Base-by-base conservation (phyloP, 2,797 vertebrate species). In the Taenioides sp. region DNA sequence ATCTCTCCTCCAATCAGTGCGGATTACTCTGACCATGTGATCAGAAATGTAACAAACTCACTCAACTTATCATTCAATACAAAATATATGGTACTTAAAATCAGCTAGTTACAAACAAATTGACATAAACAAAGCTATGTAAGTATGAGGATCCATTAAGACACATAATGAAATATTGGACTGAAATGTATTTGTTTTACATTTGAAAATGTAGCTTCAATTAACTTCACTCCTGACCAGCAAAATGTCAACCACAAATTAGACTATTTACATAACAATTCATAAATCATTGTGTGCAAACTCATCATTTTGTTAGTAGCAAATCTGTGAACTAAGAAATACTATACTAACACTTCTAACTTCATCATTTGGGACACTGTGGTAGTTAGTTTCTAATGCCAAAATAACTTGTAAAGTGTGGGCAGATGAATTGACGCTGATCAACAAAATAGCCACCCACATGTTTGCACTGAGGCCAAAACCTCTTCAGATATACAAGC, bases 401-500 rank as follows among this genome's bases (percentile, higher is more conserved):
- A 54, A 54, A 22, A 54, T 69, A 80, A 71, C 80, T 59, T 57
- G 18, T 22, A 54, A 54, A 69, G 75, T 78, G 84, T 85, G 76
- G 83, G 83, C 70, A 67, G 82, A 80, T 55, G 81, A 68, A 80
- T 84, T 74, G 81, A 74, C 22, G 22, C 67, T 72, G 70, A 81
- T 86, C 76, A 87, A 82, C 60, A 79, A 76, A 85, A 84, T 74
- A 80, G 77, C 54, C 71, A 57, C 79, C 82, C 67, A 83, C 77
- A 78, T 77, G 60, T 83, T 65, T 80, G 50, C 73, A 73, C 75
- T 77, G 52, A 65, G 60, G 73, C 76, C 82, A 67, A 78, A 83
- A 86, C 64, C 70, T 81, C 65, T 75, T 75, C 80, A 82, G 83
- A 88, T 85, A 69, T 84, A 69, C 50, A 84, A 81, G 75, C 70